Percentiles rank a stretch among this genome's conserved stretches.
Conservation (phyloP, 2,888 invertebrate genomes). For the Lasius platythorax region DNA sequence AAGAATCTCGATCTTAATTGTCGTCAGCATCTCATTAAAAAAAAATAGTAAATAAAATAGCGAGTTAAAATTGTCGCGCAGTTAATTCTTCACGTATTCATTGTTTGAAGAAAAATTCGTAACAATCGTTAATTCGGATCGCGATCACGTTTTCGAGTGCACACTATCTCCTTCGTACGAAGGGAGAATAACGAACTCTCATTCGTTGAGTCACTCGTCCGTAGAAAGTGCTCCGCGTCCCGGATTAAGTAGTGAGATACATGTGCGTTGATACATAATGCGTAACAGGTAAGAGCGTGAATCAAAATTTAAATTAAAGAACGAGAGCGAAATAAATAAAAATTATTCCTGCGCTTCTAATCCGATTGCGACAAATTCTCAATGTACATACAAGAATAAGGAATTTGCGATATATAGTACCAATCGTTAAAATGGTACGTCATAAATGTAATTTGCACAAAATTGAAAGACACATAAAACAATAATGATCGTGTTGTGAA, state of each 20-base stretch:
- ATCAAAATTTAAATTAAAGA: conserved; percentile 4
- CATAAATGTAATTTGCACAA: not conserved
- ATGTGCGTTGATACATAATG: conserved; percentile 22
- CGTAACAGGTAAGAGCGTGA: conserved; percentile 11
- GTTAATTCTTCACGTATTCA: not conserved
- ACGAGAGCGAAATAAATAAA: not conserved
- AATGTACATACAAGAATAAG: not conserved
- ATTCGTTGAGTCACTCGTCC: conserved; percentile 49
- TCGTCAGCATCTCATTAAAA: not conserved
- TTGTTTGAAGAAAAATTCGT: not conserved
- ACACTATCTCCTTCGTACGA: not conserved
- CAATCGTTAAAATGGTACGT: not conserved
- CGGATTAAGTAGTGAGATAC: conserved; percentile 19
- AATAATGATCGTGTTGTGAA: not conserved
- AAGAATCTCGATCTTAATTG: not conserved
- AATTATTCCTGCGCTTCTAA: not conserved
- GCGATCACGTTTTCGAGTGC: not conserved
- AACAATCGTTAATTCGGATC: conserved; percentile 7
- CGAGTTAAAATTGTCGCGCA: not conserved
- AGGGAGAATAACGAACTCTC: conserved; percentile 42
- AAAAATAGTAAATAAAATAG: not conserved
- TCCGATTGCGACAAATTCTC: not conserved
- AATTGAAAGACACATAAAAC: not conserved
- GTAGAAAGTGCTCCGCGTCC: conserved; percentile 58
- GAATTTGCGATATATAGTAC: not conserved